Evolutionary conservation across 2,888 invertebrate genomes (phyloP), one percentile per base, ranked within the genome.

Genomic region (Omphaloscelis lunosa): DNA sequence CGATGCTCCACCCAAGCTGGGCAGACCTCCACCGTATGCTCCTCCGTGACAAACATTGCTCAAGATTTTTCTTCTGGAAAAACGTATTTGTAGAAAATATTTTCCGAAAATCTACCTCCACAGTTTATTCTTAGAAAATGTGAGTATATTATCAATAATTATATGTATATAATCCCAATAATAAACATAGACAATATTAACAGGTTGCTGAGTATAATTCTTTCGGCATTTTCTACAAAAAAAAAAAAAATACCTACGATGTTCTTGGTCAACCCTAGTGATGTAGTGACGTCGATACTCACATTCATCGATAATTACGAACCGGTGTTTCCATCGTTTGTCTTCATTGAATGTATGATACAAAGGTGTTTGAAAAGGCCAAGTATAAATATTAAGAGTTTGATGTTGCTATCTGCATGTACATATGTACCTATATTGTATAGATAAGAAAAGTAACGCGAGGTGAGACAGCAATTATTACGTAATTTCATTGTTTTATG

Each of bases 361-460:
- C 77, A 79, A 79, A 80, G 78, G 75, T 86, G 75, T 86, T 85
- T 78, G 73, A 39, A 83, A 84, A 78, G 58, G 48, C 77, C n/a
- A 71, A 71, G 77, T 86, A 80, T 85, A 77, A 84, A 86, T 85
- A 84, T 84, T 86, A 79, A 86, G 72, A 75, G 76, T 83, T 77
- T 78, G 75, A 86, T 73, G 81, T 75, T 61, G 77, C 77, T 86
- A 86, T 86, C 87, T 77, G 9, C 65, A 62, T 41, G 66, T 84
- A 80, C 51, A 53, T 83, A 76, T 75, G 53, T 81, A 67, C 76
- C 20, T 73, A 77, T 77, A 75, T 58, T 67, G 61, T 84, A 67
- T 76, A 78, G 87, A 86, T 85, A 84, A 82, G 74, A 58, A 71
- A 69, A 41, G 82, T 73, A 82, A 84, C 79, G 75, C 79, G 73